Evolutionary conservation across 1,140 invertebrate species (phyloP).

Genomic region (Camponotus pennsylvanicus): DNA sequence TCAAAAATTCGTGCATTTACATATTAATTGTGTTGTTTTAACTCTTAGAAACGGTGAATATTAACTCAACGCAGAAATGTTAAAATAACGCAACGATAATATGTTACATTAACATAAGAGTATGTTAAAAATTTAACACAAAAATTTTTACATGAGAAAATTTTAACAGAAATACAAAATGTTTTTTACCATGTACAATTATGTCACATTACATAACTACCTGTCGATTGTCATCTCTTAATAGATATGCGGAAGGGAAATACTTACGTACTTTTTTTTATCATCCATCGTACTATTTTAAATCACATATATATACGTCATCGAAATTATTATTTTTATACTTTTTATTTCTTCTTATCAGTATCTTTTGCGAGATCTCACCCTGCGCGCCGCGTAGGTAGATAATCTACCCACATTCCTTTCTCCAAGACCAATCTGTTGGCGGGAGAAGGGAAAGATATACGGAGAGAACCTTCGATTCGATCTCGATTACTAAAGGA

Average conservation of each 20-base stretch:
- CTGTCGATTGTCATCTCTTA: not conserved
- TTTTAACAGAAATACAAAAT: too few relatives aligned
- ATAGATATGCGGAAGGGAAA: constrained; percentile 5
- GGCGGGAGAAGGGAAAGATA: constrained; percentile 50
- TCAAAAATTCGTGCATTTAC: too few relatives aligned
- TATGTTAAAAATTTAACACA: too few relatives aligned
- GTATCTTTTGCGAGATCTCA: constrained; percentile 20
- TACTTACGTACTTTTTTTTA: not conserved
- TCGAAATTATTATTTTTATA: constrained; percentile 55
- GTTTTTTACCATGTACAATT: not conserved
- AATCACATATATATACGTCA: not conserved
- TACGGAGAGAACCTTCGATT: constrained; percentile 66
- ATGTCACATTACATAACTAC: not conserved
- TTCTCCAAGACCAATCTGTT: constrained; percentile 64
- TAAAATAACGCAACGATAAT: too few relatives aligned
- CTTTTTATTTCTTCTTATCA: constrained; percentile 57
- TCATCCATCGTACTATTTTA: not conserved
- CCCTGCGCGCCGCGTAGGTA: constrained; percentile 9
- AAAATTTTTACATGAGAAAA: too few relatives aligned
- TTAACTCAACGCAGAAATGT: too few relatives aligned
- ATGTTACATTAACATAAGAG: too few relatives aligned
- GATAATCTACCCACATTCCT: constrained; percentile 64
- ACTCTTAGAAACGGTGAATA: too few relatives aligned
- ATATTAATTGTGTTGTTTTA: too few relatives aligned
- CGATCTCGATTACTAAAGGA: constrained; percentile 78